Base-by-base conservation (phyloP, 2,113 vertebrate species). In the Hoplias malabaricus region DNA sequence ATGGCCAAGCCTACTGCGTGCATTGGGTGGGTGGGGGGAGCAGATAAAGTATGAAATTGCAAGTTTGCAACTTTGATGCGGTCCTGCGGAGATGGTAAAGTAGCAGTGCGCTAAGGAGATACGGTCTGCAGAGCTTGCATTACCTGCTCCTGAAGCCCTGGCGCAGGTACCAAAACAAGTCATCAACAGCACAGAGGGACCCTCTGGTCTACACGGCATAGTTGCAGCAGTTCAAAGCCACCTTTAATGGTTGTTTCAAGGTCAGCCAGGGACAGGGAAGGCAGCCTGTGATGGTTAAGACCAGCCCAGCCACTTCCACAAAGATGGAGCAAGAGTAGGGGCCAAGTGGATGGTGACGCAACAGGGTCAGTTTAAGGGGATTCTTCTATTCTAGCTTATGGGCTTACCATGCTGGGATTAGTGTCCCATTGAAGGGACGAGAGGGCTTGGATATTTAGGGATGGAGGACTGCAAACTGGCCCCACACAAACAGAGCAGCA, bases 321-420 rank as follows among this genome's bases (percentile, higher is more conserved):
- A 82, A 85, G 84, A 74, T 83, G 2, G 38, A 79, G 82, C 46
- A n/a, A n/a, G 77, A 81, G 83, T 85, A 87, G 85, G 86, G 86
- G 84, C 54, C n/a, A 83, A 74, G 25, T 87, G 85, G 79, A 73
- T 53, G 76, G 84, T 85, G 84, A 85, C 73, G 79, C 85, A 56
- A 80, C 59, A 27, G 4, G 69, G 82, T 40, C 82, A 80, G 79
- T 83, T 83, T 80, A 46, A n/a, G 71, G 78, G 79, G 81, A 84
- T 74, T 50, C 83, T 85, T 83, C 73, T 61, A 73, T 53, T 75
- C 83, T 77, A 46, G 43, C 73, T 82, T 65, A 72, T 71, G 80
- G 84, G 85, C 84, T 91, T 90, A 90, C 91, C 89, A 71, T 77
- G 42, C 72, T 72, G 82, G 83, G 87, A 90, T 92, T 90, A 89